Base-by-base conservation (phyloP, 2,113 vertebrate genomes). In the Pelusios castaneus region DNA sequence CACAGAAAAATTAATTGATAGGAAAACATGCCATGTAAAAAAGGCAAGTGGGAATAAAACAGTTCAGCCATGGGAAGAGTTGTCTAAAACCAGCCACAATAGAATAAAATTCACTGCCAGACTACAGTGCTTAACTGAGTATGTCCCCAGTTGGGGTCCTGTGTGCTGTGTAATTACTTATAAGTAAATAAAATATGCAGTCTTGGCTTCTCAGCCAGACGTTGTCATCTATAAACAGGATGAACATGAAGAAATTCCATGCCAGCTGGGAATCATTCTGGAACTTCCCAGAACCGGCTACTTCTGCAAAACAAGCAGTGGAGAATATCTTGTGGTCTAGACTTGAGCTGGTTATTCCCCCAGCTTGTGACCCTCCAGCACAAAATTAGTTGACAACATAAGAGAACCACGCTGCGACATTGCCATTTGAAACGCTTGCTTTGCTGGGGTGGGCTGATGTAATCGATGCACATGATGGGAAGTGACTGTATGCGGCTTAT, bases 401-500 rank as follows among this genome's bases (percentile, higher is more conserved):
- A 16, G 58, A 54, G 60, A 27, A 29, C 22, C 27, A 2, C 0
- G 3, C n/a, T 76, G 27, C 16, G 0, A 0, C 2, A 43, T 43
- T 73, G 38, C 81, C 5, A 1, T 25, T 43, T 41, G 70, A 5
- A 3, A 29, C 2, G 24, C 0, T 0, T 11, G 19, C 56, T 82
- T 88, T 45, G 29, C 55, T 9, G 21, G 31, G 1, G 0, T 0
- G 55, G 0, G 22, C 45, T 51, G 54, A 11, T 29, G 82, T 92
- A 14, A 22, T 43, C 70, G 27, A 43, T 60, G 25, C 4, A 3
- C 34, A 5, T 12, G 52, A 2, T 2, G n/a, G 75, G 13, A 49
- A n/a, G 49, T 8, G 19, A 2, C 3, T 1, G 1, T 3, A 4
- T 25, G 0, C 2, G 16, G 19, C 12, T 45, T 31, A 1, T 5